Evolutionary conservation across 1,140 invertebrate genomes (phyloP).

Genomic region (Chymomyza costata): DNA sequence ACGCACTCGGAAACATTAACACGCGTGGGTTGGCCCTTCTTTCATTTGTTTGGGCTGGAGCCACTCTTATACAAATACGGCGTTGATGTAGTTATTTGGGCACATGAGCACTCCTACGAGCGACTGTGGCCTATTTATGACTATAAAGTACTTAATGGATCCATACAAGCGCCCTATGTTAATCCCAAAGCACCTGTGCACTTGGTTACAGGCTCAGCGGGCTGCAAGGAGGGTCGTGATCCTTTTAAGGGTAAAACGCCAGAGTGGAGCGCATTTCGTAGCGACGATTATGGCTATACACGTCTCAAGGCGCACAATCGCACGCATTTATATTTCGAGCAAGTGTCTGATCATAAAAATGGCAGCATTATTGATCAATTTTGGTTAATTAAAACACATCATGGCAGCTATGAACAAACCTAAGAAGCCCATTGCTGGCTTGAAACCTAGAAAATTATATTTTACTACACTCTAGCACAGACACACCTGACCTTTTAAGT

Average conservation of each 20-base stretch:
- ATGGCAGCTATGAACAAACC: slow-evolving; percentile 75
- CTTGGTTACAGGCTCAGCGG: slow-evolving; percentile 94
- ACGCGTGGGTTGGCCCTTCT: slow-evolving; percentile 84
- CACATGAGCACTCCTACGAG: slow-evolving; percentile 98
- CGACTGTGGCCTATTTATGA: slow-evolving; percentile 95
- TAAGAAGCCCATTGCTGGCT: too few species aligned
- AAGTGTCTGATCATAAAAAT: slow-evolving; percentile 89
- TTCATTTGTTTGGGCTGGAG: slow-evolving; percentile 87
- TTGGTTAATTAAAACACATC: slow-evolving; percentile 84
- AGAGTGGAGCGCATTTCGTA: slow-evolving; percentile 76
- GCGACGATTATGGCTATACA: slow-evolving; percentile 95
- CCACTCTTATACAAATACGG: slow-evolving; percentile 90
- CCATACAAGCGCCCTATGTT: slow-evolving; percentile 84
- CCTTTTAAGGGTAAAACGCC: slow-evolving; percentile 74
- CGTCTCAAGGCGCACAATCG: slow-evolving; percentile 86
- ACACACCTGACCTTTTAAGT: too few species aligned
- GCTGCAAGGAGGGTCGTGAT: slow-evolving; percentile 81
- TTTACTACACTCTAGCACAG: too few species aligned
- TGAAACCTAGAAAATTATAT: too few species aligned
- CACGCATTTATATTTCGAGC: slow-evolving; percentile 93
- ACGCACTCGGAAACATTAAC: slow-evolving; percentile 85
- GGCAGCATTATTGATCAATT: slow-evolving; percentile 85
- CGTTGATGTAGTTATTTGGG: slow-evolving; percentile 96
- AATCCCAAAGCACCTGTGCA: slow-evolving; percentile 95
- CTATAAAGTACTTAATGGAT: slow-evolving; percentile 89